Evolutionary conservation across 2,797 vertebrate genomes (phyloP).

Genomic region (Halcyon badia): DNA sequence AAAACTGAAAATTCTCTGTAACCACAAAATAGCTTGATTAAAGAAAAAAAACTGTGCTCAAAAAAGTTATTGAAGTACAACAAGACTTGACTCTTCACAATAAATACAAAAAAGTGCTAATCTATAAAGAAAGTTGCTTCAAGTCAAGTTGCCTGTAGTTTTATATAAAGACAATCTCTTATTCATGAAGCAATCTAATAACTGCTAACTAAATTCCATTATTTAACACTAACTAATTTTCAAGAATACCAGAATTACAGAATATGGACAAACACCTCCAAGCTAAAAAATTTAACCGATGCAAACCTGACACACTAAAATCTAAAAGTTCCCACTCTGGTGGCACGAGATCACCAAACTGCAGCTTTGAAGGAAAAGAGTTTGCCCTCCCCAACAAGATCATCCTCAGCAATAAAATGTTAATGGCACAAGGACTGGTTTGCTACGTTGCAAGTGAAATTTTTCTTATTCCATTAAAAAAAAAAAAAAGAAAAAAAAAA

Average conservation of each 20-base stretch:
- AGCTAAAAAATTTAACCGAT: neutral
- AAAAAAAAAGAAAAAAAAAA: neutral
- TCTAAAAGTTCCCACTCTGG: neutral
- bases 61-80: fast-evolving
- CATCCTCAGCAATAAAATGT: neutral
- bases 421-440: neutral
- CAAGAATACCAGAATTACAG: neutral
- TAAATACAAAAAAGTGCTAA: neutral
- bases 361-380: neutral
- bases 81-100: neutral
- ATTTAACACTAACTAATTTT: neutral
- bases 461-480: neutral
- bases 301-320: neutral
- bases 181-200: neutral
- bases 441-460: fast-evolving
- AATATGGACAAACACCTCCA: neutral
- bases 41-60: neutral
- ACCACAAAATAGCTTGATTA: neutral
- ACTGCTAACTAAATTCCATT: neutral
- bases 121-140: neutral
- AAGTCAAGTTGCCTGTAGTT: neutral
- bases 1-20: neutral
- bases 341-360: neutral
- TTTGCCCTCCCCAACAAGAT: neutral
- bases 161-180: neutral